Percentiles rank a stretch among this genome's conserved stretches.
Evolutionary conservation across 2,113 vertebrate genomes (phyloP).

Genomic region (Cairina moschata): DNA sequence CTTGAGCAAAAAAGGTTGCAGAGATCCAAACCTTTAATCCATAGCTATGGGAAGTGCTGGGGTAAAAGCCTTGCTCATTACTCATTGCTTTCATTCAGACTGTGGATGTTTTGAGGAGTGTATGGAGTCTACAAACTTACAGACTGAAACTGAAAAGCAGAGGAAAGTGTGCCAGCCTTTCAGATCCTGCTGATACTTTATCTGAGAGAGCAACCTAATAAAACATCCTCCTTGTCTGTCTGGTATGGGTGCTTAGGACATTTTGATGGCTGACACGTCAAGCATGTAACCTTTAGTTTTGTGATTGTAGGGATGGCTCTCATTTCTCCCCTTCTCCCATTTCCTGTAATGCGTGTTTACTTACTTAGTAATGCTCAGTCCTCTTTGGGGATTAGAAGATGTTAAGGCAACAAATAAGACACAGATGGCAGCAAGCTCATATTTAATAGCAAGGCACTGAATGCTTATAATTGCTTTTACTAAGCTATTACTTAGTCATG

Average conservation of each 20-base stretch:
- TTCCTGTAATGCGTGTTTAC: not conserved
- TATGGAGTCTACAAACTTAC: not conserved
- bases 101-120: not conserved
- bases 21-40: conserved; percentile 10
- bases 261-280: not conserved
- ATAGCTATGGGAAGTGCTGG: not conserved
- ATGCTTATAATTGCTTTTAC: not conserved
- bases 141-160: not conserved
- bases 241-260: not conserved
- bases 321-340: not conserved
- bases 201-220: not conserved
- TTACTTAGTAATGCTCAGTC: not conserved
- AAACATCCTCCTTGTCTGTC: not conserved
- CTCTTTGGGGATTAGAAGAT: not conserved
- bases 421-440: conserved; percentile 33
- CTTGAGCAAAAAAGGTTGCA: not conserved
- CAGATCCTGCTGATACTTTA: not conserved
- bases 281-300: not conserved
- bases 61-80: not conserved
- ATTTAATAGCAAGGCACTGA: not conserved
- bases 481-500: not conserved
- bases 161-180: not conserved
- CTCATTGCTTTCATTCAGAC: not conserved
- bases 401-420: not conserved
- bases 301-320: not conserved